Evolutionary conservation across 1,140 invertebrate genomes (phyloP), one percentile per base, ranked within the genome.

Genomic region (Eupeodes corollae): DNA sequence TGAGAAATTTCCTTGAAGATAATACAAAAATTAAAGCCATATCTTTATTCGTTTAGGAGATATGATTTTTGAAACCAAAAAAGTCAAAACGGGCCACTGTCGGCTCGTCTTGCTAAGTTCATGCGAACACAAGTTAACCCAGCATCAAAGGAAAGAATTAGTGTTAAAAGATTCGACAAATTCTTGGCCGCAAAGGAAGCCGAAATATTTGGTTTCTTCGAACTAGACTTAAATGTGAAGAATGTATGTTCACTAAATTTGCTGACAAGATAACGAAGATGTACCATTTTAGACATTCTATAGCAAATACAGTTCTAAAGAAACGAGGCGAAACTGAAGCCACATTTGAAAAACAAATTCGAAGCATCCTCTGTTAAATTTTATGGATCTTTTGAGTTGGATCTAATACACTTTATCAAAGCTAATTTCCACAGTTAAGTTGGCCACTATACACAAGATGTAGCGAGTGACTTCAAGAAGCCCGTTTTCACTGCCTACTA

Each of bases 71-170:
- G n/a, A n/a, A n/a, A n/a, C n/a, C n/a, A n/a, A n/a, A n/a, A n/a
- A n/a, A n/a, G n/a, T n/a, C n/a, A n/a, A n/a, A n/a, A n/a, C n/a
- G n/a, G n/a, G n/a, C n/a, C n/a, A n/a, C n/a, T n/a, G n/a, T n/a
- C n/a, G n/a, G n/a, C 80, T 83, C 91, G 90, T 43, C 96, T 98
- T 73, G 86, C 88, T 9, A 95, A 97, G 68, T 88, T 88, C 62
- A 98, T 99, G 94, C 83, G 83, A 67, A 80, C 86, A 45, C 91
- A 98, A 79, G 92, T 95, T 50, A 96, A 95, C 32, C 96, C 96
- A 37, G 86, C 88, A 53, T 93, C 94, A 1, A 94, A 87, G 71
- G 83, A 91, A 52, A 61, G 98, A 0, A 73, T 73, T 38, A 75
- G 75, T 42, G 63, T 79, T 3, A 77, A 75, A 48, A 83, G 85